Evolutionary conservation across 2,888 invertebrate species (phyloP), one percentile per base, ranked within the genome.

Genomic region (Steromphala cineraria): DNA sequence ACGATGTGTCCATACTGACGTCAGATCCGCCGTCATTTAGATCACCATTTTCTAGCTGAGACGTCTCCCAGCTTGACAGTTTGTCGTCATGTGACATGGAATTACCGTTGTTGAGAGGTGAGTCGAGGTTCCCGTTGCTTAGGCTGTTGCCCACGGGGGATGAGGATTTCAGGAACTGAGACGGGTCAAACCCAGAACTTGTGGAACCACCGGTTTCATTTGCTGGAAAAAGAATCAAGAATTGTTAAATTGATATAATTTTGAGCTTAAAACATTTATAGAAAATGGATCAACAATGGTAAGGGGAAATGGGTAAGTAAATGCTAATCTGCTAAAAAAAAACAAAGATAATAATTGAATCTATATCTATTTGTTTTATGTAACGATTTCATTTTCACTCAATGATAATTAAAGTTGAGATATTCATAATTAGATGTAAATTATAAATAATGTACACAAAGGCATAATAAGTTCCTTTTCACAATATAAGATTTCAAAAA

Each of bases 121-220:
- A 76, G 17, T 53, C 56, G 10, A 28, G n/a, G 24, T 28, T 24
- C n/a, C 55, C 76, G 55, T 76, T 55, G 53, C 46, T 24, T 52
- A 75, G 52, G 21, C 75, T 52, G 52, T 21, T 75, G 71, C 24
- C 28, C 0, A 46, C 52, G 7, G 71, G 71, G 1, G 82, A 80
- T 17, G 71, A 46, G 36, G 75, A 36, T 13, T 74, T 79, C 53
- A 83, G 55, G 82, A 83, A 85, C 79, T 80, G 79, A 31, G 81
- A 78, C 19, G 83, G 79, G 36, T 84, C 84, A 67, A 80, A 85
- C 21, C 78, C 67, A 19, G 75, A 77, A 36, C 74, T 77, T 31
- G 67, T 52, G 28, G 82, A 76, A 53, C 46, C 81, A 55, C 76
- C 80, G 24, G 56, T 52, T 21, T 83, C 84, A 15, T 78, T 75